A percentile compares a stretch with the other conserved stretches of the same genome.
phyloP scores from a whole-genome alignment of 2,797 vertebrate genomes.

The Gephyroberyx darwinii region DNA sequence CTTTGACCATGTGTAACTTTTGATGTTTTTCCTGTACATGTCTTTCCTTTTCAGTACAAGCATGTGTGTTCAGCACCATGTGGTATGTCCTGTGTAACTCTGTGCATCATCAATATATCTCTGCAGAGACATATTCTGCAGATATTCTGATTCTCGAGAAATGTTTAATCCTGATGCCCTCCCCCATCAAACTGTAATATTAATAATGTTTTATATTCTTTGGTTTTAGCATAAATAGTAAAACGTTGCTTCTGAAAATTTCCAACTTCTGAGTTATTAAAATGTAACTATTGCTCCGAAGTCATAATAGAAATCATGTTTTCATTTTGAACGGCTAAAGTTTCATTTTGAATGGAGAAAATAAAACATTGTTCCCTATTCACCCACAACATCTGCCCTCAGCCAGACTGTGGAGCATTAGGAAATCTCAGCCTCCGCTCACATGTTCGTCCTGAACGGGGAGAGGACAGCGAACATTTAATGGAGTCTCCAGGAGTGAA shows the following conservation, averaged over 20 bases:
- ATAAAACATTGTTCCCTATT: background rate
- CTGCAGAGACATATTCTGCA: too few relatives aligned
- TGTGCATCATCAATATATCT: too few relatives aligned
- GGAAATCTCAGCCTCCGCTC: background rate
- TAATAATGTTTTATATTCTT: too few relatives aligned
- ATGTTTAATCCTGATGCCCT: too few relatives aligned
- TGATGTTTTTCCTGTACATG: too few relatives aligned
- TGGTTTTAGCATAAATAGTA: background rate
- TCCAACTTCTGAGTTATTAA: too few relatives aligned
- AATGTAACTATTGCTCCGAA: too few relatives aligned
- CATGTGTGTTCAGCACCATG: too few relatives aligned
- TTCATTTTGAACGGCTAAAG: background rate
- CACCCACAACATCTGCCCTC: background rate
- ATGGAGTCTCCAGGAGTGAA: slow-evolving; percentile 6
- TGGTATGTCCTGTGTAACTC: too few relatives aligned
- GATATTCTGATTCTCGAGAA: too few relatives aligned
- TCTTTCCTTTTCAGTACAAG: too few relatives aligned
- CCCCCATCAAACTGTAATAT: too few relatives aligned
- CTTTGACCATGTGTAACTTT: background rate
- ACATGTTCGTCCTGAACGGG: background rate
- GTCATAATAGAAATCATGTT: background rate
- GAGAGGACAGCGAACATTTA: slow-evolving; percentile 3
- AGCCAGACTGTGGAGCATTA: background rate
- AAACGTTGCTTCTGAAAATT: background rate
- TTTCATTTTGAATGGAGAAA: background rate